Conservation (phyloP, 2,113 vertebrate species). For the Malurus elegans region DNA sequence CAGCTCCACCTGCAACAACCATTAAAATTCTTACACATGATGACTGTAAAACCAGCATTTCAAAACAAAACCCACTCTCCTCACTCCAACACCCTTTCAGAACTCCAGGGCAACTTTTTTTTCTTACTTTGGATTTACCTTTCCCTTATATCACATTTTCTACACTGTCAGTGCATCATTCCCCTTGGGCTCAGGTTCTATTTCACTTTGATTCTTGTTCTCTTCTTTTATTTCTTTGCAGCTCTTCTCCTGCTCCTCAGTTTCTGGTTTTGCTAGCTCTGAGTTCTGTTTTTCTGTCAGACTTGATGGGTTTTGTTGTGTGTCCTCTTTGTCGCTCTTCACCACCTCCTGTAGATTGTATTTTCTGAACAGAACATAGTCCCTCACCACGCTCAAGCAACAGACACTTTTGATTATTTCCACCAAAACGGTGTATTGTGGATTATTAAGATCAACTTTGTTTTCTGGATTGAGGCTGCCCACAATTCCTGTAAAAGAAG, state of each 20-base stretch:
- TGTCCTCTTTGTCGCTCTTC: conserved; percentile 72
- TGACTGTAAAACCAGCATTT: background rate
- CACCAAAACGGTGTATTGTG: conserved; percentile 89
- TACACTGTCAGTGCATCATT: background rate
- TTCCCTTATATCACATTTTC: background rate
- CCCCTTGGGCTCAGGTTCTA: conserved; percentile 8
- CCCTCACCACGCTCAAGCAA: conserved; percentile 89
- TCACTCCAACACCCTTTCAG: background rate
- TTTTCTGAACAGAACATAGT: conserved; percentile 90
- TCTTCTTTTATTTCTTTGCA: conserved; percentile 34
- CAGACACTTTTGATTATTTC: conserved; percentile 95
- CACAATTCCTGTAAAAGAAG: conserved; percentile 82
- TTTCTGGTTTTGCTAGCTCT: background rate
- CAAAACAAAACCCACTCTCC: conserved; percentile 5
- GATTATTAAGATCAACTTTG: conserved; percentile 90
- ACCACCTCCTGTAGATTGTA: conserved; percentile 94
- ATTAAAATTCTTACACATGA: background rate
- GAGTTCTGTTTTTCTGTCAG: background rate
- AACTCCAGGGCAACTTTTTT: background rate
- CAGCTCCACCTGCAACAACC: background rate
- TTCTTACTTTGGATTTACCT: background rate
- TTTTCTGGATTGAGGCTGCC: conserved; percentile 89
- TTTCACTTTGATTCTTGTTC: background rate
- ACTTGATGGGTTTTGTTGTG: background rate
- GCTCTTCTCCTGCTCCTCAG: background rate